Base-by-base conservation (phyloP, 2,797 vertebrate species). In the Melanotaenia trifasciata region DNA sequence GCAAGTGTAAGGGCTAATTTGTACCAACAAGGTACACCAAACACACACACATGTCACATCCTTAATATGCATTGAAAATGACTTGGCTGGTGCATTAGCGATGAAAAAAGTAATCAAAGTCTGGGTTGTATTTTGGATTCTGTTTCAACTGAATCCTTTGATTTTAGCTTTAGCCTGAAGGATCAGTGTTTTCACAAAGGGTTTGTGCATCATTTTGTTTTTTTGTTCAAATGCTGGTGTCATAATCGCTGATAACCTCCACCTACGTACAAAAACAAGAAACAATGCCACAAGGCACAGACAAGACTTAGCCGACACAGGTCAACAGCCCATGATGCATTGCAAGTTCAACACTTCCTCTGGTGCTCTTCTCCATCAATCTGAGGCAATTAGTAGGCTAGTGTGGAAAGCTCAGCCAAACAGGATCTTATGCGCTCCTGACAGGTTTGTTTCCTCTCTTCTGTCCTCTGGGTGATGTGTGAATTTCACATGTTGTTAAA, bases 301-400 rank as follows among this genome's bases (percentile, higher is more conserved):
- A 78, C 83, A 5, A 74, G 64, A 67, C 67, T 70, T 10, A 54
- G 75, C 36, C 32, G 9, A 70, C 74, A 33, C 11, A 53, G 89
- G 83, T 90, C 85, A 85, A 59, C 62, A 70, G 80, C 78, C 76
- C 85, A 79, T 45, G 72, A 89, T 85, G 74, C 82, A 84, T 38
- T 69, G 72, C 80, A 57, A 74, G 73, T 80, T 70, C 50, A 83
- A 83, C 32, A n/a, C 69, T 83, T 87, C 84, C 72, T 83, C 84
- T 20, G 58, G 74, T 59, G 14, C 58, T 81, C 83, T 73, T 57
- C 69, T 66, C 67, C 77, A 86, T 87, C 85, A 89, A 84, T 90
- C 43, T 40, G 47, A 64, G 66, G 84, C 84, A 91, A 92, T 88
- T 91, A 89, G 84, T 2, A 58, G 67, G 58, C 56, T 22, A 69